Base-by-base conservation (phyloP, 2,888 invertebrate species). In the Oscheius onirici region DNA sequence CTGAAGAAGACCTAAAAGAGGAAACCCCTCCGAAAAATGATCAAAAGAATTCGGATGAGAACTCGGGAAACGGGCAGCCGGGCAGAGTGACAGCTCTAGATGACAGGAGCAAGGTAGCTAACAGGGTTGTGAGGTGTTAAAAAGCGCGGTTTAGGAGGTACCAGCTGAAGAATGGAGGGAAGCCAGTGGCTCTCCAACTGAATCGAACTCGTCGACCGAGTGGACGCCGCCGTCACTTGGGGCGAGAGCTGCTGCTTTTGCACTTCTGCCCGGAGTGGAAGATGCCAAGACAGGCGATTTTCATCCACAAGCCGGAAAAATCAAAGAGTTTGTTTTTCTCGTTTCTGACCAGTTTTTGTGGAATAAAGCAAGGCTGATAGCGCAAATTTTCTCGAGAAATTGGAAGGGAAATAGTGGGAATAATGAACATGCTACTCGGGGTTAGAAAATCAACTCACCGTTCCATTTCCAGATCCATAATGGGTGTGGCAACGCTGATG, bases 51-150 rank as follows among this genome's bases (percentile, higher is more conserved):
- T 26, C 58, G 40, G 22, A 58, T 40, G 71, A 71, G 8, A 68
- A 66, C 65, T 79, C 79, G 79, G 79, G 79, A 80, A 80, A 80
- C 79, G 79, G 73, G 71, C 68, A 63, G 72, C 72, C 77, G 79
- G 79, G 76, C 79, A 80, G 79, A 78, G 79, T 75, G 77, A 77
- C 77, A 61, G 76, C 74, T 69, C 75, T 76, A 46, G 73, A 58
- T n/a, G 71, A 73, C 43, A 76, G 75, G 65, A 75, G 71, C 43
- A 79, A 76, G 76, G 78, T 79, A 72, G 20, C 20, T 15, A 43
- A 58, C n/a, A 17, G 24, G 20, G 20, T 24, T 24, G 26, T 10
- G 13, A 66, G 20, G 5, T 3, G n/a, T 49, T 3, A 34, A 34
- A 34, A 51, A 51, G 51, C 46, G 51, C 2, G 24, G 17, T 51